Conservation (phyloP, 64 coral and sea anemone genomes). For the Porites lutea region DNA sequence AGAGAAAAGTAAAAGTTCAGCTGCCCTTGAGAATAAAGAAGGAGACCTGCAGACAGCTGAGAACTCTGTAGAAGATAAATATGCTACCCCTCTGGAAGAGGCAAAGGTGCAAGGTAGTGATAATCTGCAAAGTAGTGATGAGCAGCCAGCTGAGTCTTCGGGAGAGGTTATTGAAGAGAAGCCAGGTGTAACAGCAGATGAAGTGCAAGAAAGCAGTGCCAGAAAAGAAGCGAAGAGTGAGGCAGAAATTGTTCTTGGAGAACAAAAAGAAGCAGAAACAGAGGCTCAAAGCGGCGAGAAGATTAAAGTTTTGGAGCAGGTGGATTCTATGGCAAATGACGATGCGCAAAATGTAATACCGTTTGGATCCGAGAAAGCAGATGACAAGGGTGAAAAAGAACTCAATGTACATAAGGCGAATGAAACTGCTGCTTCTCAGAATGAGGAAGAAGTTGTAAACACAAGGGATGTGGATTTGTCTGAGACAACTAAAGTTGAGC, state of each 20-base stretch:
- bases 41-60: neutral
- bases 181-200: neutral
- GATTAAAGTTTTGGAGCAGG: neutral
- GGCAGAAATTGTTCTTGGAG: neutral
- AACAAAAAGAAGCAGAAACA: neutral
- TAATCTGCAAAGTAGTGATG: neutral
- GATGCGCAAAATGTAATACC: neutral
- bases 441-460: neutral
- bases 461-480: neutral
- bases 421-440: neutral
- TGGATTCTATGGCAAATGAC: neutral
- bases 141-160: neutral
- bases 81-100: neutral
- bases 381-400: neutral
- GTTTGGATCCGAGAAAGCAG: neutral
- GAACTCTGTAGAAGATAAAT: neutral
- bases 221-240: neutral
- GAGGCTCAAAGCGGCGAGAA: neutral
- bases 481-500: neutral
- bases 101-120: neutral
- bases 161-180: neutral
- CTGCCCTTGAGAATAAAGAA: neutral
- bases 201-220: neutral
- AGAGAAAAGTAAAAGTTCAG: neutral
- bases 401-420: neutral